Conservation (phyloP, 2,113 vertebrate genomes). For the Sceloporus tristichus region DNA sequence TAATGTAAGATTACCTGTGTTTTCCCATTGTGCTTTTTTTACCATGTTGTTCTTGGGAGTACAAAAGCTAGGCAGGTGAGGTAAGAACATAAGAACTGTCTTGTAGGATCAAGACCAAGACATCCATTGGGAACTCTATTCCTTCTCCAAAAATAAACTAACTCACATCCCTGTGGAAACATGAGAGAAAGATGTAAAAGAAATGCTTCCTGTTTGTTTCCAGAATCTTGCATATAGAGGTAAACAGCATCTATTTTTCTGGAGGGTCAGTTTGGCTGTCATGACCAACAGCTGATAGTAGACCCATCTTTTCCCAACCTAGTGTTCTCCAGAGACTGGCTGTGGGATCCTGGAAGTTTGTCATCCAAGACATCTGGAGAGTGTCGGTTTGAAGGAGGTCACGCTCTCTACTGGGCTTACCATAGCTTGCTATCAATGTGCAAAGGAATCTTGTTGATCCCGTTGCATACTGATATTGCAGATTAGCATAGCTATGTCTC, state of each 20-base stretch:
- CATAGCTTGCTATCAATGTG: neutral
- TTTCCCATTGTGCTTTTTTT: neutral
- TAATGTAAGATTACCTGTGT: neutral
- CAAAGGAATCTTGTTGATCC: no score
- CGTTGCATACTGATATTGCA: no score
- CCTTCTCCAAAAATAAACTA: neutral
- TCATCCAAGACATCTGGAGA: neutral
- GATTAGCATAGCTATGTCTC: no score
- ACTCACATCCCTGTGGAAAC: neutral
- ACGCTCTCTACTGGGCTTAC: neutral
- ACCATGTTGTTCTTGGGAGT: neutral
- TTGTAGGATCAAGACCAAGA: neutral
- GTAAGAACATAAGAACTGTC: neutral
- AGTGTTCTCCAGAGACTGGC: neutral
- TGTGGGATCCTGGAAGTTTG: neutral
- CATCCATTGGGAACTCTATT: neutral
- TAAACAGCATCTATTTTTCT: neutral
- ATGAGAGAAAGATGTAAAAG: no score
- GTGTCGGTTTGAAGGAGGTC: no score
- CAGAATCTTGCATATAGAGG: neutral
- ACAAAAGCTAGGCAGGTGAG: neutral
- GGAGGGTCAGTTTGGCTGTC: neutral
- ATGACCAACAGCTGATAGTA: neutral
- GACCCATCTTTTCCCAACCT: neutral
- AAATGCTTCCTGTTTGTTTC: no score